phyloP scores from a whole-genome alignment of 2,113 vertebrate genomes.

The Trachemys scripta region DNA sequence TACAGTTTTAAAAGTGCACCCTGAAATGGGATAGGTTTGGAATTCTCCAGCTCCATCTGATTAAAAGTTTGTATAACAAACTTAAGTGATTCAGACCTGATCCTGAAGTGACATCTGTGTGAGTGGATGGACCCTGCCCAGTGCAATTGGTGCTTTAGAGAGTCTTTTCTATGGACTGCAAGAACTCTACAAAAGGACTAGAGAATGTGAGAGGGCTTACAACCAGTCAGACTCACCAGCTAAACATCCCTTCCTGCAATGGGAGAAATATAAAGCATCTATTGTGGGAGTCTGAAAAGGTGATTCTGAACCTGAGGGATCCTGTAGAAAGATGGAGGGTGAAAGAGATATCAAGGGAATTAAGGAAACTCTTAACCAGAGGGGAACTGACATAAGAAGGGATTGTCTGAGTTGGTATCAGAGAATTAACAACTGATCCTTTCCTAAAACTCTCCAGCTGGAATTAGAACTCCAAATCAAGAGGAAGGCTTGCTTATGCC shows the following conservation, averaged over 20 bases:
- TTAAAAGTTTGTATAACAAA: background rate
- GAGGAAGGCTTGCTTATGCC: background rate
- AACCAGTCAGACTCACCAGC: background rate
- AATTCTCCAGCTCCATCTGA: background rate
- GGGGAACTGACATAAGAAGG: slow-evolving; percentile 1
- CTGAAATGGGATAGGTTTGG: background rate
- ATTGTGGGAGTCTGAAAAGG: background rate
- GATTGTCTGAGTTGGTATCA: background rate
- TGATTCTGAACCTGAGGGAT: slow-evolving; percentile 4
- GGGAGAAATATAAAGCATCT: background rate
- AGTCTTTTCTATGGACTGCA: background rate
- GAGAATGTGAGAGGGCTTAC: background rate
- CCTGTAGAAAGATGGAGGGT: slow-evolving; percentile 6
- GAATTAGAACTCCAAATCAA: background rate
- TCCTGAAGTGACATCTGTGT: background rate
- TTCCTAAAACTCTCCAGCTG: background rate
- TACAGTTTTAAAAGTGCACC: background rate
- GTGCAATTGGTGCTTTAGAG: background rate
- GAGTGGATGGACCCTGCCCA: background rate
- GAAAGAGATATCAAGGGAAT: slow-evolving; percentile 19
- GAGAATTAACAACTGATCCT: background rate
- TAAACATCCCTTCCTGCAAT: background rate
- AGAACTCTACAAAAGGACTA: background rate
- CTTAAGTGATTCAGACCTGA: background rate
- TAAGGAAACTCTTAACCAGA: slow-evolving; percentile 7